Conservation (phyloP, 2,113 vertebrate genomes). For the Halcyon malimbica region DNA sequence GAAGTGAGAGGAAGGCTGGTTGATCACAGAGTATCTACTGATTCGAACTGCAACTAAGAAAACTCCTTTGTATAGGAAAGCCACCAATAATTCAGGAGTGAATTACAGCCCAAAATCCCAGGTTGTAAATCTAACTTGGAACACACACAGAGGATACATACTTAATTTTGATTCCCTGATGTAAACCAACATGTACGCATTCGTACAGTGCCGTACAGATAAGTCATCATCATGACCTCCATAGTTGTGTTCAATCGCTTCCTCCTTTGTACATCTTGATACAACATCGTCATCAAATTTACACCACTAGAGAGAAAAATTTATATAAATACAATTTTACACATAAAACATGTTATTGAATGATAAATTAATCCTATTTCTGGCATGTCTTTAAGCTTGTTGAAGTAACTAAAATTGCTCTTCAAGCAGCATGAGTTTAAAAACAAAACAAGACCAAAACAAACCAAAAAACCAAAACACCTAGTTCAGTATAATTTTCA, state of each 20-base stretch:
- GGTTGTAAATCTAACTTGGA: fast-evolving
- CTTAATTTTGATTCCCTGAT: conserved; percentile 97
- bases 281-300: conserved; percentile 98
- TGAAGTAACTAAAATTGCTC: conserved; percentile 5
- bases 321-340: background rate
- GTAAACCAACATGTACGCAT: conserved; percentile 98
- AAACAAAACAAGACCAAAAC: background rate
- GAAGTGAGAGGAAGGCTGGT: fast-evolving
- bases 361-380: background rate
- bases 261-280: conserved; percentile 97
- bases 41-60: fast-evolving
- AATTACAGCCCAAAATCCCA: background rate
- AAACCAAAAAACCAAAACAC: background rate
- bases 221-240: conserved; percentile 96
- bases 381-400: background rate
- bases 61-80: background rate
- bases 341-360: background rate
- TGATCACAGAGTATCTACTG: fast-evolving
- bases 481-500: background rate
- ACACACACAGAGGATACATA: conserved; percentile 64
- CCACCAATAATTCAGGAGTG: background rate
- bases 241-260: conserved; percentile 98
- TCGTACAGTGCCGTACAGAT: conserved; percentile 97
- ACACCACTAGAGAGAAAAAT: conserved; percentile 85
- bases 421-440: background rate